These are phyloP conservation scores for Daphoenositta chrysoptera DNA, from an alignment of 2,113 vertebrate species.

Conservation along the genomic window DNA sequence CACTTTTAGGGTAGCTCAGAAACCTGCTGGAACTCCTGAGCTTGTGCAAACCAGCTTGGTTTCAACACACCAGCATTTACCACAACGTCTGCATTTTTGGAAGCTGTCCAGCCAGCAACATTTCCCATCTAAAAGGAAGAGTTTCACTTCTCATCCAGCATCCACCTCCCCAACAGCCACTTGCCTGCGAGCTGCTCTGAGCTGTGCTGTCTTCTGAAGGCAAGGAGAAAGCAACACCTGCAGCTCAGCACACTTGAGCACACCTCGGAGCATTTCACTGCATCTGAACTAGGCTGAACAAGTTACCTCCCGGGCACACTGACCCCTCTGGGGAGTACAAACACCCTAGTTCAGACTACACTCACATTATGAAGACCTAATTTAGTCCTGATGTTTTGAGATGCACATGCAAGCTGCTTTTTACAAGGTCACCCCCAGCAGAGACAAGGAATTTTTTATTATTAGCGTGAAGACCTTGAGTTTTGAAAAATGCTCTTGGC, in stretches of 20 bases:
- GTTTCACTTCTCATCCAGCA: background rate
- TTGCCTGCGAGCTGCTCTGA: background rate
- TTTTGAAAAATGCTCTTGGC: background rate
- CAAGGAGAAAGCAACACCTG: background rate
- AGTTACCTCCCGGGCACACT: background rate
- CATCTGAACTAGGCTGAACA: constrained; percentile 21
- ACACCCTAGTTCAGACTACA: background rate
- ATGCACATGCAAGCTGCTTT: background rate
- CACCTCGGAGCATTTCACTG: fast-evolving
- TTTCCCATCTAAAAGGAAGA: background rate
- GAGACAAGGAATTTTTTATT: background rate
- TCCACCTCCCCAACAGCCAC: background rate
- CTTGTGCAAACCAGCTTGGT: background rate
- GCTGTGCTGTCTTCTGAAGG: background rate
- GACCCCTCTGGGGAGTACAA: background rate
- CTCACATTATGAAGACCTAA: background rate
- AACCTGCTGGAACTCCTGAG: background rate
- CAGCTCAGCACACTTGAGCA: background rate
- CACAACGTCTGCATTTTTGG: background rate
- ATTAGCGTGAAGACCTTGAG: background rate
- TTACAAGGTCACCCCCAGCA: constrained; percentile 30
- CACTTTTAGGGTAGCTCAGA: background rate
- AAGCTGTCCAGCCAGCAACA: background rate
- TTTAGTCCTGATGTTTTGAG: constrained; percentile 10
- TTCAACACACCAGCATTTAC: background rate